Base-by-base conservation (phyloP, 2,113 vertebrate genomes). In the Meleagris gallopavo region DNA sequence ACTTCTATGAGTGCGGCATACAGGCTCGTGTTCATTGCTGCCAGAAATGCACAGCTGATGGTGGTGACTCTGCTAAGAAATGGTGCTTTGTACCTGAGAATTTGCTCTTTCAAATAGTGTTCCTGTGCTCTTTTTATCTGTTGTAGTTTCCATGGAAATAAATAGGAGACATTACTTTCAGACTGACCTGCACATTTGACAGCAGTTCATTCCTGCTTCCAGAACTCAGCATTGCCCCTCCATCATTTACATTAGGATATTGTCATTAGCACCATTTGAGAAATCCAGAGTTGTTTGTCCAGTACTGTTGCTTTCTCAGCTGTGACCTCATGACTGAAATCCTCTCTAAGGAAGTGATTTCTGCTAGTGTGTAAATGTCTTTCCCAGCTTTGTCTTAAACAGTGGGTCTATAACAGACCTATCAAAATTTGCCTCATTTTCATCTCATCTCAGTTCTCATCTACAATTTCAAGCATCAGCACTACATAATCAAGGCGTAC, bases 291-390 rank as follows among this genome's bases (percentile, higher is more conserved):
- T 22, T 61, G 9, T 6, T 78, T 57, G 9, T 10, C 13, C 13
- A 3, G 11, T 78, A 40, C 55, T 65, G 32, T 70, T 72, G 19
- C 64, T 57, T 38, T 76, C 54, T 11, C 40, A 83, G 17, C 41
- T 73, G 50, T 50, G 34, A 32, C 30, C n/a, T 46, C 13, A 55
- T 65, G 43, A 30, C 58, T 93, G 64, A 86, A 94, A 89, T n/a
- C 13, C 5, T 71, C 45, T 30, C 21, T 62, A 67, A 86, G 9
- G 22, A 43, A 76, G 34, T 76, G 17, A 89, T 13, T 67, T 75
- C 32, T 52, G 36, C 22, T 54, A 34, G 20, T 11, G 30, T 41
- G 27, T 66, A 78, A 52, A 83, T 79, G 67, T 82, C 30, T 3
- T 22, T 11, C 57, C 55, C 25, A 43, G 27, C 3, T 38, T 88